Evolutionary conservation across 2,797 vertebrate genomes (phyloP).

Genomic region (Crenichthys baileyi): DNA sequence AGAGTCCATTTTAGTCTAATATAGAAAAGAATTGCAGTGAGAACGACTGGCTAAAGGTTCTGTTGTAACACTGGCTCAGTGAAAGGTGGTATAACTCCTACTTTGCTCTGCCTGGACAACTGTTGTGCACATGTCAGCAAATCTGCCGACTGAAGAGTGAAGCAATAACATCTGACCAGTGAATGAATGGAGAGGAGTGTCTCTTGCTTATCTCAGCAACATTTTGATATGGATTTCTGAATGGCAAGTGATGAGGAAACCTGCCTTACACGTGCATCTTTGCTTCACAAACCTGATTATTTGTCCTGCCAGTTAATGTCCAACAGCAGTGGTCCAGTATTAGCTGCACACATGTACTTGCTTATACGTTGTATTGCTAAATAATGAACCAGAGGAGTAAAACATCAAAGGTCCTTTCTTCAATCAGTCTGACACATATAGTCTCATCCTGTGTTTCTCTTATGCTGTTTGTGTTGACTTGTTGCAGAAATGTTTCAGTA

Average conservation of each 20-base stretch:
- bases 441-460: slow-evolving; percentile 9
- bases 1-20: slow-evolving; percentile 34
- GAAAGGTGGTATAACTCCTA: background rate
- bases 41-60: background rate
- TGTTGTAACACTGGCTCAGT: slow-evolving; percentile 1
- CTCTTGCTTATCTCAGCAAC: slow-evolving; percentile 50
- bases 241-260: slow-evolving; percentile 53
- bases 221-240: slow-evolving; percentile 46
- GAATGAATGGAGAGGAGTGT: slow-evolving; percentile 57
- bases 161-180: slow-evolving; percentile 65
- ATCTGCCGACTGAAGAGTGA: slow-evolving; percentile 31
- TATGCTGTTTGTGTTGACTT: slow-evolving; percentile 1
- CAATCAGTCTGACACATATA: background rate
- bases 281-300: slow-evolving; percentile 18
- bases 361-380: slow-evolving; percentile 22
- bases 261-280: slow-evolving; percentile 32
- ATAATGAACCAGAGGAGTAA: slow-evolving; percentile 13
- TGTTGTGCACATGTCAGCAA: slow-evolving; percentile 40
- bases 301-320: slow-evolving; percentile 11
- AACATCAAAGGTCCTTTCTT: slow-evolving; percentile 20
- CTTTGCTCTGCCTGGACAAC: slow-evolving; percentile 15
- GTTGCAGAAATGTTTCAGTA: slow-evolving; percentile 1
- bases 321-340: slow-evolving; percentile 29
- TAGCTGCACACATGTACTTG: slow-evolving; percentile 31
- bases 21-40: slow-evolving; percentile 6